Conservation (phyloP, 2,797 vertebrate genomes). For the Arnoldichthys spilopterus region DNA sequence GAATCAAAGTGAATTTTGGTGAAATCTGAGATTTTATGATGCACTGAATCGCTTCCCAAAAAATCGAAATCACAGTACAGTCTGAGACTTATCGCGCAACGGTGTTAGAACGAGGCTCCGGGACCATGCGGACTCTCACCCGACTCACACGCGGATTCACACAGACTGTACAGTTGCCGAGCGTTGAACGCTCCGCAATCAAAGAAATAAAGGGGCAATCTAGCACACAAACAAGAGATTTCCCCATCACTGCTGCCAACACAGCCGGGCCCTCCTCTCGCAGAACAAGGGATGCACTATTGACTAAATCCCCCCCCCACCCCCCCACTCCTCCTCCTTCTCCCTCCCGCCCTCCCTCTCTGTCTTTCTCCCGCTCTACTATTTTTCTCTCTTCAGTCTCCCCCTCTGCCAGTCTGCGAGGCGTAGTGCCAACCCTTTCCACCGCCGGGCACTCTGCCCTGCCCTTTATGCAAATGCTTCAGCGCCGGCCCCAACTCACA, state of each 20-base stretch:
- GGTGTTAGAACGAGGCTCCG: constrained; percentile 19
- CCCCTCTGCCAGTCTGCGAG: constrained; percentile 81
- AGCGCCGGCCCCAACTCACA: constrained; percentile 76
- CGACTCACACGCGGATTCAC: constrained; percentile 57
- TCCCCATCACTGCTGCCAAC: constrained; percentile 79
- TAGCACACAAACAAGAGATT: constrained; percentile 81
- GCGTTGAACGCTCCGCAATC: constrained; percentile 79
- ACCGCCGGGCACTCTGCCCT: constrained; percentile 83
- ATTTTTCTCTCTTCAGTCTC: constrained; percentile 62
- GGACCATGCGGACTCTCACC: constrained; percentile 34
- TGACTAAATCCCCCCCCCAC: constrained; percentile 66
- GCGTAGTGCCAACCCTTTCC: constrained; percentile 84
- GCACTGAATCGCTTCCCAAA: neutral
- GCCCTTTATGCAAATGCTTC: constrained; percentile 85
- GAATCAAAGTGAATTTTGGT: neutral
- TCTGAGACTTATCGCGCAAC: constrained; percentile 18
- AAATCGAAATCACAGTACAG: neutral
- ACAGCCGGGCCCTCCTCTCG: constrained; percentile 79
- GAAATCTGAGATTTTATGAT: neutral
- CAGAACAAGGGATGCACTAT: constrained; percentile 85
- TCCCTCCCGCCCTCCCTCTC: constrained; percentile 65
- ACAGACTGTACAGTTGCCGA: constrained; percentile 73
- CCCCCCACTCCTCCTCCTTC: constrained; percentile 64
- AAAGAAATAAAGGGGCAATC: constrained; percentile 84
- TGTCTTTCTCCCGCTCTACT: constrained; percentile 64